Conservation (phyloP, 2,113 vertebrate genomes). For the Pomatorhinus ruficollis region DNA sequence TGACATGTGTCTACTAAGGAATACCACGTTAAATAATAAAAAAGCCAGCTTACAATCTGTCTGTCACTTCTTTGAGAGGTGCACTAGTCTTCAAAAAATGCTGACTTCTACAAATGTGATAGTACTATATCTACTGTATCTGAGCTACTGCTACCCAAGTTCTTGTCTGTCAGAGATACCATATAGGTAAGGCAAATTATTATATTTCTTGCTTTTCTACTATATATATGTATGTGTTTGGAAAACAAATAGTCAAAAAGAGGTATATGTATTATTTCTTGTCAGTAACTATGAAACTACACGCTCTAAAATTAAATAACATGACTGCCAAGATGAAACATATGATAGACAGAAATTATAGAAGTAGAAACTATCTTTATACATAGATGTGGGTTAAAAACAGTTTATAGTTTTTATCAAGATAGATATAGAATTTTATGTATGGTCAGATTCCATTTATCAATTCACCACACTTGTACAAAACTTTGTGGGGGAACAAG, state of each 20-base stretch:
- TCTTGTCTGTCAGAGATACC: neutral
- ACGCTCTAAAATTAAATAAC: conserved; percentile 10
- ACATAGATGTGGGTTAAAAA: neutral
- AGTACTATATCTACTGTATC: neutral
- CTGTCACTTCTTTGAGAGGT: neutral
- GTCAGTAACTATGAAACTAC: neutral
- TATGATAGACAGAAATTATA: conserved; percentile 28
- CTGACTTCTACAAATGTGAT: neutral
- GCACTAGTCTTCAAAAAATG: neutral
- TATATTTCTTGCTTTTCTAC: neutral
- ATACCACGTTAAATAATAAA: neutral
- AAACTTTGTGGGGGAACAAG: neutral
- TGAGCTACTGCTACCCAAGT: neutral
- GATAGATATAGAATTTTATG: neutral
- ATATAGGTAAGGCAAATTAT: neutral
- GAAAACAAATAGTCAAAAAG: neutral
- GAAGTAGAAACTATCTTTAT: neutral
- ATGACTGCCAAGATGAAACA: neutral
- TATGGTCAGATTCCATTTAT: neutral
- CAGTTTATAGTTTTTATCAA: neutral
- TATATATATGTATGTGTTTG: neutral
- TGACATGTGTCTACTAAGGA: neutral
- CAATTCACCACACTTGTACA: neutral
- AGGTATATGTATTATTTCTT: neutral
- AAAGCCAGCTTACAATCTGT: neutral